phyloP scores from a whole-genome alignment of 92 coral and sea anemone species.

The Plumapathes pennacea region DNA sequence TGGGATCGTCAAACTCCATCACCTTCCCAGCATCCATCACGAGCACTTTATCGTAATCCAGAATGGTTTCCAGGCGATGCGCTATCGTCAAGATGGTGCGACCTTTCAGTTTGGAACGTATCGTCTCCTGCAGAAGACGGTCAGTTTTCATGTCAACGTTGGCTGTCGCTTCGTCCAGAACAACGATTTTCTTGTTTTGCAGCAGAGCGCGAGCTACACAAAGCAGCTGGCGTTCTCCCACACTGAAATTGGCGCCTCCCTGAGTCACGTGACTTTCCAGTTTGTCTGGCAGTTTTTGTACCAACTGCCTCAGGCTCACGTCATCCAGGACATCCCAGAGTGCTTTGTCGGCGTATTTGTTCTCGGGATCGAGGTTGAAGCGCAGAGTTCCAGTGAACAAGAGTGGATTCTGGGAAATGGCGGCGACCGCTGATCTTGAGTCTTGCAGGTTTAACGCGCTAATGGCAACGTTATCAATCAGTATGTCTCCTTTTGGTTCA shows the following conservation, averaged over 20 bases:
- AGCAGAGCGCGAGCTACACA: slow-evolving; percentile 20
- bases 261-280: slow-evolving; percentile 5
- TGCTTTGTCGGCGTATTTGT: background rate
- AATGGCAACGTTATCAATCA: background rate
- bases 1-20: slow-evolving; percentile 1
- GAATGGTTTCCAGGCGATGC: slow-evolving; percentile 1
- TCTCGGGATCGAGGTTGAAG: slow-evolving; percentile 1
- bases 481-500: background rate
- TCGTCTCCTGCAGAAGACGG: background rate
- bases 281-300: background rate
- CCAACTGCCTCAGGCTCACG: background rate
- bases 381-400: slow-evolving; percentile 7
- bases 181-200: background rate
- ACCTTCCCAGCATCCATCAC: slow-evolving; percentile 1
- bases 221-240: slow-evolving; percentile 15
- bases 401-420: slow-evolving; percentile 8
- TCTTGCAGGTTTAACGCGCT: slow-evolving; percentile 1
- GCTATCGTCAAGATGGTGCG: slow-evolving; percentile 9
- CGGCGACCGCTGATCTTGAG: slow-evolving; percentile 3
- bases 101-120: background rate
- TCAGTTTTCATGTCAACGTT: slow-evolving; percentile 3
- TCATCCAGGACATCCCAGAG: slow-evolving; percentile 1
- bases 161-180: slow-evolving; percentile 14
- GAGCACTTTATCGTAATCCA: slow-evolving; percentile 2
- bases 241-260: slow-evolving; percentile 7